These are phyloP conservation scores for Grantiella picta DNA, from an alignment of 2,113 vertebrate genomes.

Conservation along the genomic window DNA sequence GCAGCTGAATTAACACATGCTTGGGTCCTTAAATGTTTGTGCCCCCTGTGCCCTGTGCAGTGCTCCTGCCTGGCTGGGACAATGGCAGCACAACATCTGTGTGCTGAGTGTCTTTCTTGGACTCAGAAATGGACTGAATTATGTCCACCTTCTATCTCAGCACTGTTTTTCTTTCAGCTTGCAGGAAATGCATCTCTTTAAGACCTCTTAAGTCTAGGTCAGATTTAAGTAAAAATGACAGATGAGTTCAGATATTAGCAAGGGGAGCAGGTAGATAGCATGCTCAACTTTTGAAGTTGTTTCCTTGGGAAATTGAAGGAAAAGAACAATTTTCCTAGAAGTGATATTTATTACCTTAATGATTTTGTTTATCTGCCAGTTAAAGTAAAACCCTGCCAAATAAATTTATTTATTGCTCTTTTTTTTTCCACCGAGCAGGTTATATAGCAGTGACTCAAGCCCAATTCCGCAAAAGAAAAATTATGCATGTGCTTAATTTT, in stretches of 20 bases:
- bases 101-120: not conserved
- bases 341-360: not conserved
- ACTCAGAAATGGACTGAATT: not conserved
- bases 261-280: not conserved
- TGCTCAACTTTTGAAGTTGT: not conserved
- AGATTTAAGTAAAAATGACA: not conserved
- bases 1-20: not conserved
- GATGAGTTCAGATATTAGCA: not conserved
- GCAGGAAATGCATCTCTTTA: not conserved
- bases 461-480: not conserved
- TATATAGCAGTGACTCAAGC: not conserved
- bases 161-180: not conserved
- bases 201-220: not conserved
- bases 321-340: not conserved
- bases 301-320: not conserved
- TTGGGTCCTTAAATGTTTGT: not conserved
- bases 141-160: not conserved
- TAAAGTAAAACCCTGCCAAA: not conserved
- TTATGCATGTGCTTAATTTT: not conserved
- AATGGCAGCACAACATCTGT: not conserved
- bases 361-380: not conserved
- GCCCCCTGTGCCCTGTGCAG: not conserved
- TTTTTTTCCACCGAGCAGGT: not conserved
- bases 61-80: not conserved
- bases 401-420: not conserved